Percentiles rank a stretch among this genome's conserved stretches.
Conservation (phyloP, 2,113 vertebrate genomes). For the Etheostoma spectabile region DNA sequence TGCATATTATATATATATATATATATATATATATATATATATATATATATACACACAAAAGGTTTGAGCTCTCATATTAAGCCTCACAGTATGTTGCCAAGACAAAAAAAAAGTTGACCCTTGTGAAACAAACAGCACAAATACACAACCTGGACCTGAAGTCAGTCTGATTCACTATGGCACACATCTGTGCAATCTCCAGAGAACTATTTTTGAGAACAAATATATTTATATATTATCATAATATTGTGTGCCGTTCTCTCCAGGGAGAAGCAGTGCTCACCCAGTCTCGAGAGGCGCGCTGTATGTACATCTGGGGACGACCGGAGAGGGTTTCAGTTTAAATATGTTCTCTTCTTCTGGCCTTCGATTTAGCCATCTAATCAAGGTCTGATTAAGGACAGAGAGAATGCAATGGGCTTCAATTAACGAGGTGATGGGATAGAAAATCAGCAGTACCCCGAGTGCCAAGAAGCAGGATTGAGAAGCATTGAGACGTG, state of each 20-base stretch:
- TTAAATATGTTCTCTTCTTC: conserved; percentile 28
- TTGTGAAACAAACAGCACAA: conserved; percentile 39
- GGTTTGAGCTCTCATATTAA: background rate
- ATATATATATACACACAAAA: too few relatives aligned
- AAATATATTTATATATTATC: conserved; percentile 30
- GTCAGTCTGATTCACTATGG: conserved; percentile 19
- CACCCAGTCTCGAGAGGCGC: conserved; percentile 23
- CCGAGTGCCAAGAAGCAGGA: conserved; percentile 29
- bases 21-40: too few relatives aligned
- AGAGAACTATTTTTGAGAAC: conserved; percentile 53
- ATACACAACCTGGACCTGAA: conserved; percentile 21
- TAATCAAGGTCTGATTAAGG: conserved; percentile 53
- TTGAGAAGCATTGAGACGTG: conserved; percentile 21
- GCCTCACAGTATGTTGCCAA: background rate
- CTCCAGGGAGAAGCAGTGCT: conserved; percentile 28
- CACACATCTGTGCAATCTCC: conserved; percentile 42
- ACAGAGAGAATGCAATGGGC: conserved; percentile 44
- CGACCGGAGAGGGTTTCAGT: background rate
- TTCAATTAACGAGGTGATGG: conserved; percentile 50
- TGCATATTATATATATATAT: too few relatives aligned
- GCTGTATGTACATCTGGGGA: conserved; percentile 34
- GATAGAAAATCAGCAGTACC: conserved; percentile 33
- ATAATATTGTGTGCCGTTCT: too few relatives aligned
- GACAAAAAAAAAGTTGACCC: background rate
- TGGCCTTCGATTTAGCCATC: conserved; percentile 42